These are phyloP conservation scores for Serinus canaria DNA, from an alignment of 2,113 vertebrate genomes.

Conservation along the genomic window DNA sequence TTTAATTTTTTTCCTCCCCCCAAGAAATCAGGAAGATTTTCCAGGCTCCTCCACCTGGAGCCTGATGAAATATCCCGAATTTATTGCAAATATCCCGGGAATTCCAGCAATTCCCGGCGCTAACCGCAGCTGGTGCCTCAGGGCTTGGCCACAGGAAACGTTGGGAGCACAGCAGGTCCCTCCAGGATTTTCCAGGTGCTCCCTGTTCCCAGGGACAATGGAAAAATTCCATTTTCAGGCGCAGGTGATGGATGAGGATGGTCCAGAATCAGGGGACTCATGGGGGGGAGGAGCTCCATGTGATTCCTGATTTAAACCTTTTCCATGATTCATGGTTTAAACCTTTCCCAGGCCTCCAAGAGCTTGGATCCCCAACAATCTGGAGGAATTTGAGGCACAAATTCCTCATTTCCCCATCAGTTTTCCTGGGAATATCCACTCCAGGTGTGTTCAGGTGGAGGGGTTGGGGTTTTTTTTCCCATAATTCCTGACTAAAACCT, in stretches of 20 bases:
- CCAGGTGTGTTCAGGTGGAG: not conserved
- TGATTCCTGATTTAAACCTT: not conserved
- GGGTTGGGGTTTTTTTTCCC: not conserved
- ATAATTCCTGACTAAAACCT: not conserved
- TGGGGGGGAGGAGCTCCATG: not conserved
- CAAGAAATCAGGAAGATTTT: not conserved
- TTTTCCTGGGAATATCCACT: not conserved
- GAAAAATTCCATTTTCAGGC: no score
- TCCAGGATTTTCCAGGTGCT: not conserved
- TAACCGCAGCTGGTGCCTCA: not conserved
- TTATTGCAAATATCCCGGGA: not conserved
- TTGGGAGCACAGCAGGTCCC: not conserved
- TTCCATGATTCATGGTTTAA: not conserved
- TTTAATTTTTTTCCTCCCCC: no score
- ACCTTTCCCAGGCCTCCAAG: not conserved
- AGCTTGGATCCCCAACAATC: not conserved
- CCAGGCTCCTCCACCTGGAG: not conserved
- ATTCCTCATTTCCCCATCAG: not conserved
- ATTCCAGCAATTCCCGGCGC: not conserved
- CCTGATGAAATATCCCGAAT: not conserved
- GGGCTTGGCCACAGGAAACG: not conserved
- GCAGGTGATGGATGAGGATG: not conserved
- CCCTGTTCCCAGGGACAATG: rapidly evolving
- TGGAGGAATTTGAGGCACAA: not conserved
- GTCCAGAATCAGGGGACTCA: not conserved